Percentiles rank a stretch among this genome's conserved stretches.
Conservation (phyloP, 2,797 vertebrate species). For the Cercopithecus petaurista region DNA sequence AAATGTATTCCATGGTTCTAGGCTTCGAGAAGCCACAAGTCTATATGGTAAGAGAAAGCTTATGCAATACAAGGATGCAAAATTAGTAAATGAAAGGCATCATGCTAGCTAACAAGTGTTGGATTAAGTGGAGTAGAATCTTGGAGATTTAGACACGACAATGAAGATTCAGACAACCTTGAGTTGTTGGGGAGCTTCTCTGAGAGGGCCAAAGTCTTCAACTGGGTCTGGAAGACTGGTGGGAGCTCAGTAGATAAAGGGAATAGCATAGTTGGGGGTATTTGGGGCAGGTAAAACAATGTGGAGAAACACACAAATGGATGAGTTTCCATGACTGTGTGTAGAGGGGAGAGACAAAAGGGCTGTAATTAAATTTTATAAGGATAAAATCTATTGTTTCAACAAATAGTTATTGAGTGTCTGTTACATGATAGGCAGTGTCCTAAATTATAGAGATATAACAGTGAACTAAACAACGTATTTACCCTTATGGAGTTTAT, state of each 20-base stretch:
- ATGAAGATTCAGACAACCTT: not conserved
- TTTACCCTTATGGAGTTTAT: not conserved
- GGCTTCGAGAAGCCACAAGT: not conserved
- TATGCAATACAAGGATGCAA: not conserved
- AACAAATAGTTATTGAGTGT: not conserved
- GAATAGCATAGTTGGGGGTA: not conserved
- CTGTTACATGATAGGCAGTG: not conserved
- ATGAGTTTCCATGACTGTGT: not conserved
- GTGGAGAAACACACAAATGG: not conserved
- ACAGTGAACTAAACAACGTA: not conserved
- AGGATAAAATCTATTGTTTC: not conserved
- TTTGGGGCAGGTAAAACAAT: not conserved
- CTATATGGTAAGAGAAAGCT: not conserved
- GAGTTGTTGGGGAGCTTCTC: not conserved
- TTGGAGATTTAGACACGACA: not conserved
- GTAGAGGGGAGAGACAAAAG: not conserved
- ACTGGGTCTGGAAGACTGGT: not conserved
- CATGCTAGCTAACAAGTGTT: not conserved
- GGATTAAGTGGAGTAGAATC: not conserved
- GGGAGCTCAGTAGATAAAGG: not conserved
- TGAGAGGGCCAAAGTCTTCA: not conserved
- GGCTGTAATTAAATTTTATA: not conserved
- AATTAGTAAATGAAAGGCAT: not conserved
- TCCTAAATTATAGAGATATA: not conserved
- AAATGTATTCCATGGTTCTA: not conserved